These are phyloP conservation scores for Dasypolia templi DNA, from an alignment of 2,888 invertebrate genomes.

Conservation along the genomic window DNA sequence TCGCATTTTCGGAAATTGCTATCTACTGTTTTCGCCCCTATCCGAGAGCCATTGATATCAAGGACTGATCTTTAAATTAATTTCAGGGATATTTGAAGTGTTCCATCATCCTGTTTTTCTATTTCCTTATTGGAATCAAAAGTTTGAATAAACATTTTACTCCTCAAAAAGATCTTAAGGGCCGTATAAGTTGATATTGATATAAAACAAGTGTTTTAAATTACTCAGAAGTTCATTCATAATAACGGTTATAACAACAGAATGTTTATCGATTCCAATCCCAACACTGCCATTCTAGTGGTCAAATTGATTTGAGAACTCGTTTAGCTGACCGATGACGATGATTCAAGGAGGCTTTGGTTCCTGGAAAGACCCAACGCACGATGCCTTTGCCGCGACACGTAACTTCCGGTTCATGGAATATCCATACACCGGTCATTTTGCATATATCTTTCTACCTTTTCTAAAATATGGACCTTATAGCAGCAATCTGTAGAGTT, in stretches of 20 bases:
- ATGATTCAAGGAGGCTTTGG: conserved; percentile 62
- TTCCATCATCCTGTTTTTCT: conserved; percentile 26
- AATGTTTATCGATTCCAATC: conserved; percentile 23
- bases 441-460: conserved; percentile 24
- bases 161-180: background rate
- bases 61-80: conserved; percentile 40
- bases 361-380: conserved; percentile 65
- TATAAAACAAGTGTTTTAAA: conserved; percentile 1
- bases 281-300: conserved; percentile 29
- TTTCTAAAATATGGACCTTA: conserved; percentile 35
- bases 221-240: conserved; percentile 2
- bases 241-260: background rate
- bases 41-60: conserved; percentile 37
- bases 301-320: conserved; percentile 48
- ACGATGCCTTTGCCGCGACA: conserved; percentile 56
- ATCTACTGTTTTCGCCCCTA: conserved; percentile 20
- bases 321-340: conserved; percentile 46
- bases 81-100: conserved; percentile 29
- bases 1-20: conserved; percentile 13
- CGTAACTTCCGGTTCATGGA: conserved; percentile 69
- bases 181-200: background rate
- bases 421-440: conserved; percentile 54
- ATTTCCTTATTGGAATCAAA: conserved; percentile 31
- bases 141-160: background rate
- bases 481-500: background rate